Evolutionary conservation across 2,888 invertebrate genomes (phyloP), one percentile per base, ranked within the genome.

Genomic region (Eilema caniola): DNA sequence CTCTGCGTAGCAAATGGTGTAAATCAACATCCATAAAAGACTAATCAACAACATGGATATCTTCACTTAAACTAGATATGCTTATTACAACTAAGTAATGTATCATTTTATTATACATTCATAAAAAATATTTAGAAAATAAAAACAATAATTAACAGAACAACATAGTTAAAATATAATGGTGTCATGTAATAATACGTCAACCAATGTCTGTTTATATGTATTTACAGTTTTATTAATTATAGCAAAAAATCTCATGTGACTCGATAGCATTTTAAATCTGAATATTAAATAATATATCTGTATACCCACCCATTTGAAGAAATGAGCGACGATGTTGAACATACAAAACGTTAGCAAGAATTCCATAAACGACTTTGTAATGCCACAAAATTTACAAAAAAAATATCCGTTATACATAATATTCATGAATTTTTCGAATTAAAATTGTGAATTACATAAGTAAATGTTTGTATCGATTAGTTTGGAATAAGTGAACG

Each of bases 21-120:
- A 93, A 93, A 92, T 93, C 92, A 95, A 95, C 95, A 93, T 94
- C 94, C 94, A 95, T 95, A 92, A 89, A 93, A 94, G 87, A 95
- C 94, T 95, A 95, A 95, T 94, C 92, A 95, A 95, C 95, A 95
- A 94, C 95, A 95, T 93, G 93, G 93, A 95, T 95, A 92, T 90
- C 88, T 89, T 92, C 85, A 88, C 90, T 91, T 94, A 93, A 87
- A 87, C 84, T 89, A 89, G 80, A 84, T 85, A 80, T 88, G 90
- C 87, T 90, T 88, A 90, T 88, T 88, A 88, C 89, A 90, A 84
- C 88, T 90, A 90, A 85, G 85, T 90, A 90, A 86, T 87, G 75
- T 86, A 88, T 84, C 86, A 87, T 89, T 79, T 86, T 90, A 87
- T 89, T 79, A 86, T 90, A 92, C 88, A 82, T 90, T 85, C 85